Evolutionary conservation across 2,113 vertebrate genomes (phyloP).

Genomic region (Takifugu bimaculatus): DNA sequence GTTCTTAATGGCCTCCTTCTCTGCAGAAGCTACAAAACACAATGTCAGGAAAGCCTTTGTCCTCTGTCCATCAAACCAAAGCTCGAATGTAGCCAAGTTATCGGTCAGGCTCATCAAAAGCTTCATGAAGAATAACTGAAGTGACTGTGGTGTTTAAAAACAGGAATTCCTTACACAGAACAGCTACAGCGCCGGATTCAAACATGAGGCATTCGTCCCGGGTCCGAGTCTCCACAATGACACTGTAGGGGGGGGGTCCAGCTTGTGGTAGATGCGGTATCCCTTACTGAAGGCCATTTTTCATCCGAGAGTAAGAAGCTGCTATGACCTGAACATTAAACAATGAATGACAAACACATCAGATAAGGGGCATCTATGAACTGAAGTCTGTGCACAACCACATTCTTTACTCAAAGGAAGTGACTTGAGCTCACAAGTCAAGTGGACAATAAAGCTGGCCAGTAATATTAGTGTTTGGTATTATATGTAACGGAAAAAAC

Average conservation of each 20-base stretch:
- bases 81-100: background rate
- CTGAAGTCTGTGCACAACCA: background rate
- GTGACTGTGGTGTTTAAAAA: slow-evolving; percentile 11
- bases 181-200: slow-evolving; percentile 93
- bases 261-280: slow-evolving; percentile 93
- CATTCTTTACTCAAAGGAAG: background rate
- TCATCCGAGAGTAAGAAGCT: slow-evolving; percentile 46
- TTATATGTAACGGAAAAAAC: no score
- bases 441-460: no score
- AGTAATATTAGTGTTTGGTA: no score
- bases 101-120: no score
- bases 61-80: background rate
- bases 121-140: background rate
- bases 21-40: slow-evolving; percentile 79
- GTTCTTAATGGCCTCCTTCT: slow-evolving; percentile 92
- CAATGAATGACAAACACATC: background rate
- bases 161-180: slow-evolving; percentile 84
- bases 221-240: slow-evolving; percentile 89
- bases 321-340: slow-evolving; percentile 44
- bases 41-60: background rate
- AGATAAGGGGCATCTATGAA: background rate
- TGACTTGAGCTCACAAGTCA: background rate
- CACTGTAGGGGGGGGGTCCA: slow-evolving; percentile 93
- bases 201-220: slow-evolving; percentile 96
- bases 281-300: slow-evolving; percentile 98